Conservation (phyloP, 2,113 vertebrate genomes). For the Python bivittatus region DNA sequence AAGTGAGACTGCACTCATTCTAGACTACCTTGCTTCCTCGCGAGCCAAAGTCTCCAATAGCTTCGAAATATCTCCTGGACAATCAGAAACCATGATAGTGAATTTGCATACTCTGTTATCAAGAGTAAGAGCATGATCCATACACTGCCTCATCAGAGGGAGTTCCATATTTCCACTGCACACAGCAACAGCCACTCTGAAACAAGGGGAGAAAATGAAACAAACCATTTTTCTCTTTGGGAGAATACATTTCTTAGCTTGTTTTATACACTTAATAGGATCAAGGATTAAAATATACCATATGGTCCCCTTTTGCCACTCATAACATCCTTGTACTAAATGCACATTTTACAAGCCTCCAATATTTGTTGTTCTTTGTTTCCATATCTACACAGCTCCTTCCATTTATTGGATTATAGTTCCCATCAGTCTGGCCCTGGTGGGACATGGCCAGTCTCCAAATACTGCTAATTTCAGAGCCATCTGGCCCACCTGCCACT, state of each 20-base stretch:
- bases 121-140: conserved; percentile 82
- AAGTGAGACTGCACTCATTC: not conserved
- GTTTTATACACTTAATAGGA: not conserved
- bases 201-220: conserved; percentile 6
- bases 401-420: not conserved
- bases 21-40: conserved; percentile 83
- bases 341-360: not conserved
- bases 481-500: too few species aligned
- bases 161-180: conserved; percentile 88
- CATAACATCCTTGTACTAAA: not conserved
- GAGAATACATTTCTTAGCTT: not conserved
- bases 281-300: not conserved
- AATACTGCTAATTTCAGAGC: too few species aligned
- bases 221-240: not conserved
- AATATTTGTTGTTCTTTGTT: not conserved
- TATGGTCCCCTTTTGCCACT: not conserved
- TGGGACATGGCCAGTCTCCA: too few species aligned
- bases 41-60: conserved; percentile 84
- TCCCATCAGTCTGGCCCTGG: not conserved
- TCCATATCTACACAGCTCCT: not conserved
- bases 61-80: conserved; percentile 83
- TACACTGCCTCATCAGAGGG: conserved; percentile 79
- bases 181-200: conserved; percentile 84
- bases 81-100: conserved; percentile 78
- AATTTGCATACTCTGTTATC: conserved; percentile 85